Percentiles rank a stretch among this genome's conserved stretches.
phyloP scores from a whole-genome alignment of 2,113 vertebrate genomes.

The Hemibagrus wyckioides region DNA sequence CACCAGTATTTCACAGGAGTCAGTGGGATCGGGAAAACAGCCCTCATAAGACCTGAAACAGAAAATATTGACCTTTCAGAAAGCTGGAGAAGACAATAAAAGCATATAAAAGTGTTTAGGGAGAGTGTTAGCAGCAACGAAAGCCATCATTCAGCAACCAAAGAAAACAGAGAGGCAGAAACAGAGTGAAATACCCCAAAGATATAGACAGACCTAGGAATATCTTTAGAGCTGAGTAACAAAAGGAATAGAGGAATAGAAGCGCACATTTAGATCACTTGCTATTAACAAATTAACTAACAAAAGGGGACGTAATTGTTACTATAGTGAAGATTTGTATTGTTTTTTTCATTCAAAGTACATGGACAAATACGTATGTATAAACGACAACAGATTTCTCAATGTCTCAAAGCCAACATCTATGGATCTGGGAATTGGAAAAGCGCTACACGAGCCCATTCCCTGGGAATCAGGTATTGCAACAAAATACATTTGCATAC shows the following conservation, averaged over 20 bases:
- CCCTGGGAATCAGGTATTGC: background rate
- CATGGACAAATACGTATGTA: background rate
- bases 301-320: background rate
- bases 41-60: background rate
- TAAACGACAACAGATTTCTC: too few relatives aligned
- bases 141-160: background rate
- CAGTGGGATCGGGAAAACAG: background rate
- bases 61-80: constrained; percentile 6
- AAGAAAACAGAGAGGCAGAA: background rate
- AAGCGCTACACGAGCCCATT: background rate
- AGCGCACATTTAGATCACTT: background rate
- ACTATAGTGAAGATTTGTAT: background rate
- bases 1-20: background rate
- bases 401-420: background rate
- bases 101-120: background rate
- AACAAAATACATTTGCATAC: background rate
- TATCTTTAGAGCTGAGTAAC: background rate
- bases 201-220: background rate
- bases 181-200: background rate
- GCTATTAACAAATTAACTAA: background rate
- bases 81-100: background rate
- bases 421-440: background rate
- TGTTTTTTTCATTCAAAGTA: background rate
- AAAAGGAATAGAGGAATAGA: background rate
- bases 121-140: background rate